Conservation (phyloP, 2,113 vertebrate genomes). For the Lanius ludovicianus region DNA sequence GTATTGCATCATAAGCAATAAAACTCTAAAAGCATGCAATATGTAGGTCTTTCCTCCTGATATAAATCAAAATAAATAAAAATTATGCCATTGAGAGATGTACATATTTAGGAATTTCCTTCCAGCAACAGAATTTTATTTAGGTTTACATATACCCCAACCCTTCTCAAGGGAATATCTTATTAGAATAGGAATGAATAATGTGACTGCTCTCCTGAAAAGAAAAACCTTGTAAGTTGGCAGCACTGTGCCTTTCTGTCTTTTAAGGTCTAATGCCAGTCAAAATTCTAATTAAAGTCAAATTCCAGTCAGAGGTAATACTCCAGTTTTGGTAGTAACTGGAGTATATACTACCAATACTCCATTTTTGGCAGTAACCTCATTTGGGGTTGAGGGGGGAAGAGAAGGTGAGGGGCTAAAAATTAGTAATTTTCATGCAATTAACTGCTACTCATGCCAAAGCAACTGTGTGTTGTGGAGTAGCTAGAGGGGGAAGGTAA, state of each 20-base stretch:
- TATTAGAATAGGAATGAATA: neutral
- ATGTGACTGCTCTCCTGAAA: neutral
- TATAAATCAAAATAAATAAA: constrained; percentile 6
- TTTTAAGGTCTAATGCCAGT: neutral
- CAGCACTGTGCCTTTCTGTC: neutral
- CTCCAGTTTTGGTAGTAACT: neutral
- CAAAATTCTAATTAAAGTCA: neutral
- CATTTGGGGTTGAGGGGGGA: rapidly evolving
- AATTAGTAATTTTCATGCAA: neutral
- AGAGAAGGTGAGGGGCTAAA: neutral
- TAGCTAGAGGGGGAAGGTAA: neutral
- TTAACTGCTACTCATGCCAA: neutral
- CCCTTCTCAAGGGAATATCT: neutral
- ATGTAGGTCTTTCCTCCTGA: neutral
- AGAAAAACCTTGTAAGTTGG: neutral
- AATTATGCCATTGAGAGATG: neutral
- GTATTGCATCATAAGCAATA: neutral
- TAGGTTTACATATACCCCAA: neutral
- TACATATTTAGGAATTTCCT: neutral
- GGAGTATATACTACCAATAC: neutral
- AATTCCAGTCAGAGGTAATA: neutral
- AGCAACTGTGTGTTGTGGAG: neutral
- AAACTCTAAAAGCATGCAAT: neutral
- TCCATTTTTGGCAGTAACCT: neutral
- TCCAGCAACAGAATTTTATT: constrained; percentile 34